A percentile compares a stretch with the other conserved stretches of the same genome.
Conservation (phyloP, 2,888 invertebrate species). For the Ectobius pallidus region DNA sequence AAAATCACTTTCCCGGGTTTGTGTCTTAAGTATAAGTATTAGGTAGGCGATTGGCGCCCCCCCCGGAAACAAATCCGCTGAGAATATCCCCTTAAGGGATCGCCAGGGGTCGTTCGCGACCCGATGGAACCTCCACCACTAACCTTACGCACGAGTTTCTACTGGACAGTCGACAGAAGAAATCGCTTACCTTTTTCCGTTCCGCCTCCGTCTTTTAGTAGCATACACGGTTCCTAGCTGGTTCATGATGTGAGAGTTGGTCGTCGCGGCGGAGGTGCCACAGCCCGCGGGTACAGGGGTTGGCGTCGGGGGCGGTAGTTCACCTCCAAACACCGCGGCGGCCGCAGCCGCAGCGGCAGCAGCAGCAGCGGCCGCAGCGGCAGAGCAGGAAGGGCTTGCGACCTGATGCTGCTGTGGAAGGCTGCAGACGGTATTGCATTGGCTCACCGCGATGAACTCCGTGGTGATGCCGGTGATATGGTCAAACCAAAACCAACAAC, state of each 20-base stretch:
- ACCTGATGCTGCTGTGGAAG: conserved; percentile 31
- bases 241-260: conserved; percentile 63
- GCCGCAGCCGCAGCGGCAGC: conserved; percentile 50
- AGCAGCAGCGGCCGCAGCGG: conserved; percentile 45
- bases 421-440: conserved; percentile 32
- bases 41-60: too few relatives aligned
- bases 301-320: conserved; percentile 29
- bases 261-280: conserved; percentile 23
- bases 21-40: too few relatives aligned
- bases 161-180: too few relatives aligned
- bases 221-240: conserved; percentile 97
- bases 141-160: too few relatives aligned
- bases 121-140: too few relatives aligned
- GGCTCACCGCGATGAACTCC: conserved; percentile 38
- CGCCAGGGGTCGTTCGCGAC: too few relatives aligned
- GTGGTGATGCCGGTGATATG: conserved; percentile 23
- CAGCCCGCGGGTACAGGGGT: conserved; percentile 25
- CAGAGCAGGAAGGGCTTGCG: conserved; percentile 30
- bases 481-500: too few relatives aligned
- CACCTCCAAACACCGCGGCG: conserved; percentile 31
- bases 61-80: too few relatives aligned
- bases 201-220: conserved; percentile 91
- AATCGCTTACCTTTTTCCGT: conserved; percentile 95
- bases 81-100: too few relatives aligned
- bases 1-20: too few relatives aligned